phyloP scores from a whole-genome alignment of 1,140 invertebrate genomes.

The Vollenhovia emeryi region DNA sequence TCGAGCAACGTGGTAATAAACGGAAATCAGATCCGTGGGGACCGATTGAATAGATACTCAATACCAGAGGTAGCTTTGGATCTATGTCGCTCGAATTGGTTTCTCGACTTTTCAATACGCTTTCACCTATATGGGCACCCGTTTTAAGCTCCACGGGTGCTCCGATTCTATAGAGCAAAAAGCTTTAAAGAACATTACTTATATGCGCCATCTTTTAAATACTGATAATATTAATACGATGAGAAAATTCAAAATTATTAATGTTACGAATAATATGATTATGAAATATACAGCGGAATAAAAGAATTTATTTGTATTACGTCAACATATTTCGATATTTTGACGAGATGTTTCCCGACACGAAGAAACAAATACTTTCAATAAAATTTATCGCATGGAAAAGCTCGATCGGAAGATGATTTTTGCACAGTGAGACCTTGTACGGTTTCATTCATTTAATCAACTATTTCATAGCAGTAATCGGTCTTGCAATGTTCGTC shows the following conservation, averaged over 20 bases:
- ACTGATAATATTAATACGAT: not conserved
- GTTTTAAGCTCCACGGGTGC: conserved; percentile 9
- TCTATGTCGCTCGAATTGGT: conserved; percentile 48
- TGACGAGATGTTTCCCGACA: not conserved
- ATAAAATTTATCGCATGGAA: conserved; percentile 9
- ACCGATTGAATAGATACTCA: conserved; percentile 56
- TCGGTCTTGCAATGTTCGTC: not conserved
- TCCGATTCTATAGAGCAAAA: conserved; percentile 4
- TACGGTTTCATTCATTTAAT: not conserved
- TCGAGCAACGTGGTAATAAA: conserved; percentile 45
- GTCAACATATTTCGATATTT: not conserved
- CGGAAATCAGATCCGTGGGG: conserved; percentile 53
- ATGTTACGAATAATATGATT: not conserved
- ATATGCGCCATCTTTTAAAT: not conserved
- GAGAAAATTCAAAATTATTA: not conserved
- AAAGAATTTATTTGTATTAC: not conserved
- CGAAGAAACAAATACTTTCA: not conserved
- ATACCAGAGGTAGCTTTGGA: conserved; percentile 54
- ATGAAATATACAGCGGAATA: not conserved
- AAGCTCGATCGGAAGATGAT: not conserved
- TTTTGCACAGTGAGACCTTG: not conserved
- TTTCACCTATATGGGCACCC: conserved; percentile 25
- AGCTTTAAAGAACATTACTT: conserved; percentile 19
- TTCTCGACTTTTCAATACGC: conserved; percentile 53
- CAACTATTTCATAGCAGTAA: not conserved